Evolutionary conservation across 2,888 invertebrate genomes (phyloP).

Genomic region (Cataglyphis rosenhaueri): DNA sequence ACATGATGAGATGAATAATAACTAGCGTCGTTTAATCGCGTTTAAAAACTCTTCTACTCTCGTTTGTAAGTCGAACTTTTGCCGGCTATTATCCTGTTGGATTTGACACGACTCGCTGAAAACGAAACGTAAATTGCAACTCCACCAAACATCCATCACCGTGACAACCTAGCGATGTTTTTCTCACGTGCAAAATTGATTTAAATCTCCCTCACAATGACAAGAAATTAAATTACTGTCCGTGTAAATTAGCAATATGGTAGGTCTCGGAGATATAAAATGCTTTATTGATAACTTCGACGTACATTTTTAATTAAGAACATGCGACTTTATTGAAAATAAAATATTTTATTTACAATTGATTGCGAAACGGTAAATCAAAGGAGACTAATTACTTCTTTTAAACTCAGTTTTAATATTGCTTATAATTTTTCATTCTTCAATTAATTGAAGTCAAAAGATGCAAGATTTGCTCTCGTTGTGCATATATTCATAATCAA

Average conservation of each 20-base stretch:
- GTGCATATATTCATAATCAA: neutral
- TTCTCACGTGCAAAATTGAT: neutral
- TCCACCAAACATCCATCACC: slow-evolving; percentile 36
- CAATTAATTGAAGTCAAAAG: neutral
- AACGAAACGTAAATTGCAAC: slow-evolving; percentile 36
- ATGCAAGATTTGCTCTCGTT: neutral
- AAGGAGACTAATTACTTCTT: neutral
- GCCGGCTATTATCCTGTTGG: slow-evolving; percentile 6
- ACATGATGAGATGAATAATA: neutral
- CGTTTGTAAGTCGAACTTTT: slow-evolving; percentile 2
- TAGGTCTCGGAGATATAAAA: slow-evolving; percentile 14
- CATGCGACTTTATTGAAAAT: neutral
- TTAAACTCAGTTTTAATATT: neutral
- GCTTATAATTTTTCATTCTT: slow-evolving; percentile 19
- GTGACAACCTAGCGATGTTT: slow-evolving; percentile 31
- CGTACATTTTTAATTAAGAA: neutral
- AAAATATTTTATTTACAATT: neutral
- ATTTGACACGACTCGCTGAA: slow-evolving; percentile 20
- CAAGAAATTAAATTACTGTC: slow-evolving; percentile 22
- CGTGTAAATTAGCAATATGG: neutral
- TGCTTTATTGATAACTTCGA: neutral
- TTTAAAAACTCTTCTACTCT: neutral
- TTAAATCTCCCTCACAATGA: neutral
- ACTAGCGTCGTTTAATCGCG: neutral
- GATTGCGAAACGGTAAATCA: neutral